Conservation (phyloP, 2,113 vertebrate genomes). For the Gadus macrocephalus region DNA sequence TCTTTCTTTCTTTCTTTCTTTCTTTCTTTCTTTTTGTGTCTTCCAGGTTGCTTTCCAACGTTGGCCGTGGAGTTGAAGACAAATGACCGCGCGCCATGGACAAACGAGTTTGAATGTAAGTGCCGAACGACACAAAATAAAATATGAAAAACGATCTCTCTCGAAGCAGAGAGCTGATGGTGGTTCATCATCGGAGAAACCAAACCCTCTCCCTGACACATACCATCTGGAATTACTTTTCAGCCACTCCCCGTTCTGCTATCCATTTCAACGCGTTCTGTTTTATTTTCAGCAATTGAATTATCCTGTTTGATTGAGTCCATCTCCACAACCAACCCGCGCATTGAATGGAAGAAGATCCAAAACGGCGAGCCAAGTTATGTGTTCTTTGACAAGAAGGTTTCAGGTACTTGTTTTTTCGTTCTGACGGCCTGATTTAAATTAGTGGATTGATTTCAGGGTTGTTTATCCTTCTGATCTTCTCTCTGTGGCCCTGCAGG, state of each 20-base stretch:
- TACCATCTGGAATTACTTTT: not conserved
- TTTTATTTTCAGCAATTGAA: constrained; percentile 75
- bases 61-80: constrained; percentile 84
- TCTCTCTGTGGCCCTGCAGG: constrained; percentile 62
- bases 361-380: constrained; percentile 81
- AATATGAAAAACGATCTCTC: too few species aligned
- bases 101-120: constrained; percentile 95
- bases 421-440: too few species aligned
- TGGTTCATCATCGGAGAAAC: not conserved
- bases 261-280: not conserved
- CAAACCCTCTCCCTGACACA: not conserved
- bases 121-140: not conserved
- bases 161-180: not conserved
- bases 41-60: constrained; percentile 78
- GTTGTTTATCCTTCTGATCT: not conserved
- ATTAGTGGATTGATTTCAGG: too few species aligned
- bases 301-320: constrained; percentile 89
- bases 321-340: constrained; percentile 79
- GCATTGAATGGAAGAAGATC: constrained; percentile 98
- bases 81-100: constrained; percentile 78
- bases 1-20: constrained; percentile 24
- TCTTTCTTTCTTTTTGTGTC: constrained; percentile 36
- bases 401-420: constrained; percentile 76
- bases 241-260: not conserved
- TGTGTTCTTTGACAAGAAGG: constrained; percentile 82